A percentile compares a stretch with the other conserved stretches of the same genome.
Conservation (phyloP, 2,888 invertebrate genomes). For the Nebria salina region DNA sequence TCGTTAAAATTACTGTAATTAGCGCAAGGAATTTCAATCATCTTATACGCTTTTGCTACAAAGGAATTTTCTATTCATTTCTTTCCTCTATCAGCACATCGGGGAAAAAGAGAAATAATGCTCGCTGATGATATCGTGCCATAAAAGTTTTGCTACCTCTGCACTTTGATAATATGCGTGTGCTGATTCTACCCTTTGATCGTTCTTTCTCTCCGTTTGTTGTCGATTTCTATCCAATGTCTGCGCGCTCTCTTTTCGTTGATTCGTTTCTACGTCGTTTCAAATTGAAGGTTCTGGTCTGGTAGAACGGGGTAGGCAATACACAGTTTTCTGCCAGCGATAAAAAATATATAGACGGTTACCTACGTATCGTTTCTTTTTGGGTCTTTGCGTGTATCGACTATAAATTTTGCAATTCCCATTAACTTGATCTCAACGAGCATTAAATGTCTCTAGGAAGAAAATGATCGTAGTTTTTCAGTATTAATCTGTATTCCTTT, state of each 20-base stretch:
- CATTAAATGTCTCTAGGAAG: slow-evolving; percentile 51
- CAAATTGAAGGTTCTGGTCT: background rate
- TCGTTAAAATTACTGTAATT: background rate
- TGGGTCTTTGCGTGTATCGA: slow-evolving; percentile 47
- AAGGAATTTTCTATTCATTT: background rate
- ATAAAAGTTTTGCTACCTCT: slow-evolving; percentile 1
- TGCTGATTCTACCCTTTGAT: background rate
- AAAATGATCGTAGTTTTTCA: slow-evolving; percentile 43
- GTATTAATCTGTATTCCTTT: slow-evolving; percentile 28
- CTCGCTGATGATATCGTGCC: background rate
- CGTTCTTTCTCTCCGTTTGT: background rate
- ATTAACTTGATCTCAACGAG: slow-evolving; percentile 52
- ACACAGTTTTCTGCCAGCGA: background rate
- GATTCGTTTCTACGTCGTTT: background rate
- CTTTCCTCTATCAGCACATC: background rate
- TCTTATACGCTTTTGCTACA: background rate
- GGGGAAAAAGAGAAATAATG: background rate
- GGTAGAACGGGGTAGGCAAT: background rate
- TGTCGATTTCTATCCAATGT: background rate
- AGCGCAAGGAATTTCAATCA: background rate
- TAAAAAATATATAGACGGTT: slow-evolving; percentile 1
- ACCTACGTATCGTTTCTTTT: slow-evolving; percentile 26
- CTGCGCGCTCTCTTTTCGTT: background rate
- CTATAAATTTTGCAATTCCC: slow-evolving; percentile 52
- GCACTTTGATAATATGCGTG: background rate